Evolutionary conservation across 37 sponge, comb jelly and placozoan species (phyloP), one percentile per base, ranked within the genome.

Genomic region (Eunapius fragilis): DNA sequence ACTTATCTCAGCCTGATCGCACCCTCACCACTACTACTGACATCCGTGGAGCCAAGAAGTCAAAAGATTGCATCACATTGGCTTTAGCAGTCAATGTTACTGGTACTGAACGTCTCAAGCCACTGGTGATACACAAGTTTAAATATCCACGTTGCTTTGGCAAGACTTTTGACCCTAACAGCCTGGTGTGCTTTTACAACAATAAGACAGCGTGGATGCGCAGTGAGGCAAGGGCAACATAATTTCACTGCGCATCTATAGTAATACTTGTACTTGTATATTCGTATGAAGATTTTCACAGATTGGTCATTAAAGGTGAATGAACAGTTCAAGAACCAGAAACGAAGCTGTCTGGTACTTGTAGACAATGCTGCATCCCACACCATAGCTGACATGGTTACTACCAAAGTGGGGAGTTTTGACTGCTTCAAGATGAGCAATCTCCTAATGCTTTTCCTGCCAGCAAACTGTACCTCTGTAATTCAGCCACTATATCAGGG

Each of bases 161-260:
- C 2, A 74, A 31, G 0, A 23, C 23, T 23, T 84, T 84, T 49
- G 85, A 84, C 76, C 76, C 76, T 7, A 74, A 37, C 31, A 32
- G 31, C 24, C 30, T 37, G 5, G 76, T 74, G 2, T 10, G 38
- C 26, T 71, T 72, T 14, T 31, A 31, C 3, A 74, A 35, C 25
- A 84, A 74, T 69, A 84, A 3, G 34, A 84, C 74, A 38, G 85
- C 85, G 37, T 84, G 85, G 85, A 84, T 84, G 85, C 17, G 58
- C 58, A 58, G 19, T 58, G 58, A 58, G 58, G 58, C 9, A 45
- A 45, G 9, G 47, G 4, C 9, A 45, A 10, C 14, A 58, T 58
- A 58, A 12, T 17, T 10, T 4, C 2, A 10, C 22, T 17, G 17
- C 17, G 58, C 58, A 58, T 19, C 17, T 58, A 58, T 58, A 19